phyloP scores from a whole-genome alignment of 2,888 invertebrate genomes.

The Spisula solida region DNA sequence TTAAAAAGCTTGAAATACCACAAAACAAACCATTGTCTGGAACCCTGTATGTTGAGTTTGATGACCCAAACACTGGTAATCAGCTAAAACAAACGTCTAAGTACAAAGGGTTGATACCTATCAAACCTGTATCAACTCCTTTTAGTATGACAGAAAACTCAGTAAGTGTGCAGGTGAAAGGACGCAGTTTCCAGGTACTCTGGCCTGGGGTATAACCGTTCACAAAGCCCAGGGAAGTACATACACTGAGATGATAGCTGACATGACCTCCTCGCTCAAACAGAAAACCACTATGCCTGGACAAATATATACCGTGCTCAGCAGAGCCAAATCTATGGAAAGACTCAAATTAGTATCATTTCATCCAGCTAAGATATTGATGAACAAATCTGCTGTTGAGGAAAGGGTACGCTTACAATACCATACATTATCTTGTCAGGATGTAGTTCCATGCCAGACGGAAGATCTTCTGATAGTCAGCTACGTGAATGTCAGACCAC shows the following conservation, averaged over 20 bases:
- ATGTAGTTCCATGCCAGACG: no score
- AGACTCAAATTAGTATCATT: constrained; percentile 51
- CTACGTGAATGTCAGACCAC: neutral
- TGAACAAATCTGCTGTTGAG: constrained; percentile 47
- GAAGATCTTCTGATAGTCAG: neutral
- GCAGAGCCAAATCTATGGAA: constrained; percentile 49
- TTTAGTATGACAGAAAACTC: neutral
- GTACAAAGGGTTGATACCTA: neutral
- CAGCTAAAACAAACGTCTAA: neutral
- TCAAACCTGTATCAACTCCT: neutral
- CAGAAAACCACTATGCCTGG: constrained; percentile 51
- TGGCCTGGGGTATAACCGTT: neutral
- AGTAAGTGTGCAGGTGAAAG: neutral
- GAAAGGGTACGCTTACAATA: constrained; percentile 46
- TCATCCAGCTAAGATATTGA: constrained; percentile 51
- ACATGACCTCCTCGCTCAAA: constrained; percentile 33
- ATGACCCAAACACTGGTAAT: neutral
- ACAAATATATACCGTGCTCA: constrained; percentile 60
- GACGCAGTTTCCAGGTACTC: neutral
- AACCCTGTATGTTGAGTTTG: constrained; percentile 52
- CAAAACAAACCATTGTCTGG: constrained; percentile 19
- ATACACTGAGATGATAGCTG: constrained; percentile 35
- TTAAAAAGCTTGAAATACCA: constrained; percentile 43
- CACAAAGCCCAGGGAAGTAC: neutral
- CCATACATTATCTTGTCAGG: no score